Percentiles rank a stretch among this genome's conserved stretches.
phyloP scores from a whole-genome alignment of 2,888 invertebrate genomes.

The Synanthedon andrenaeformis region DNA sequence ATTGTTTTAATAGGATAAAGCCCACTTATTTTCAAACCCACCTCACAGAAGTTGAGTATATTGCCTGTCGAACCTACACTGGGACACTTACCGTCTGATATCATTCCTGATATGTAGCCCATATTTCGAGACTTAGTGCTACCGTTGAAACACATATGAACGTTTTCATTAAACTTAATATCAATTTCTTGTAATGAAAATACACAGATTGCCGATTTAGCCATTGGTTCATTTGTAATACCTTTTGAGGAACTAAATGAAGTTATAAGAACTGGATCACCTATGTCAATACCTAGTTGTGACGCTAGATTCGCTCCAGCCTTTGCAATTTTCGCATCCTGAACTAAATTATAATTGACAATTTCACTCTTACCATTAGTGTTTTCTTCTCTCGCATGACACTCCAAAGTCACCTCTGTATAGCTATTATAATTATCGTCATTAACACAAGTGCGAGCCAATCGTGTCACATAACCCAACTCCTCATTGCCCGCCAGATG shows the following conservation, averaged over 20 bases:
- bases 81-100: constrained; percentile 92
- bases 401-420: constrained; percentile 94
- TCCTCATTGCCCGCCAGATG: constrained; percentile 90
- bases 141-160: constrained; percentile 97
- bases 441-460: constrained; percentile 93
- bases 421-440: constrained; percentile 97
- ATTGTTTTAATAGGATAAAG: constrained; percentile 84
- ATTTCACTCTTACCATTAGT: constrained; percentile 59
- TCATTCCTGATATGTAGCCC: constrained; percentile 91
- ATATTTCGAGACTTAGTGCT: constrained; percentile 91
- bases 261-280: constrained; percentile 86
- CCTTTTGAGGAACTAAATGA: constrained; percentile 91
- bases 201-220: constrained; percentile 91
- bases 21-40: constrained; percentile 92
- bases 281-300: constrained; percentile 83
- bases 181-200: constrained; percentile 92
- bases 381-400: constrained; percentile 75
- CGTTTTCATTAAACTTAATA: constrained; percentile 94
- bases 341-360: constrained; percentile 87
- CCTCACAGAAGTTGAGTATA: constrained; percentile 92
- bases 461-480: constrained; percentile 87
- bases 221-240: constrained; percentile 84
- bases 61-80: constrained; percentile 89
- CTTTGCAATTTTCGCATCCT: constrained; percentile 90
- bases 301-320: constrained; percentile 87